A percentile compares a stretch with the other conserved stretches of the same genome.
Conservation (phyloP, 2,797 vertebrate genomes). For the Catharus ustulatus region DNA sequence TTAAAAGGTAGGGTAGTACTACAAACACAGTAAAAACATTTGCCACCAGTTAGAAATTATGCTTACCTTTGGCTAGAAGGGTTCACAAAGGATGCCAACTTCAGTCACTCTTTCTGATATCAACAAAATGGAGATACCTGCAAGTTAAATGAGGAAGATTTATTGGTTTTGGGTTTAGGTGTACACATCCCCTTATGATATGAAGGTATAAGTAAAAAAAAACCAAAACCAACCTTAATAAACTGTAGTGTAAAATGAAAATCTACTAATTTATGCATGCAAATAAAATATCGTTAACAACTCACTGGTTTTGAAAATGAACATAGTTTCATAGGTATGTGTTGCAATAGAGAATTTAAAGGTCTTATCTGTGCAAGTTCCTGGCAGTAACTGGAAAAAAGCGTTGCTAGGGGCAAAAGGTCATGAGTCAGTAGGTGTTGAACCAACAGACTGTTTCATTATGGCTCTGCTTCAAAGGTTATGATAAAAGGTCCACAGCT, state of each 20-base stretch:
- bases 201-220: not conserved
- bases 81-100: not conserved
- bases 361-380: not conserved
- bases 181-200: not conserved
- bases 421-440: not conserved
- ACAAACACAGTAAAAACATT: not conserved
- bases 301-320: not conserved
- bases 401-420: not conserved
- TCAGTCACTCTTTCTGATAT: not conserved
- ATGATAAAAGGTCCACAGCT: not conserved
- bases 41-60: not conserved
- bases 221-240: not conserved
- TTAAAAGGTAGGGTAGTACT: not conserved
- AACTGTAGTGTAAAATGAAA: not conserved
- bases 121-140: slow-evolving; percentile 41
- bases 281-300: not conserved
- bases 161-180: not conserved
- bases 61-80: slow-evolving; percentile 58
- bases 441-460: not conserved
- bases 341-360: not conserved
- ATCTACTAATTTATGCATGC: not conserved
- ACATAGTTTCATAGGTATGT: no score
- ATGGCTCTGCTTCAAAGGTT: not conserved
- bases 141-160: slow-evolving; percentile 7
- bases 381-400: not conserved